Evolutionary conservation across 2,113 vertebrate genomes (phyloP).

Genomic region (Spizaetus ornatus): DNA sequence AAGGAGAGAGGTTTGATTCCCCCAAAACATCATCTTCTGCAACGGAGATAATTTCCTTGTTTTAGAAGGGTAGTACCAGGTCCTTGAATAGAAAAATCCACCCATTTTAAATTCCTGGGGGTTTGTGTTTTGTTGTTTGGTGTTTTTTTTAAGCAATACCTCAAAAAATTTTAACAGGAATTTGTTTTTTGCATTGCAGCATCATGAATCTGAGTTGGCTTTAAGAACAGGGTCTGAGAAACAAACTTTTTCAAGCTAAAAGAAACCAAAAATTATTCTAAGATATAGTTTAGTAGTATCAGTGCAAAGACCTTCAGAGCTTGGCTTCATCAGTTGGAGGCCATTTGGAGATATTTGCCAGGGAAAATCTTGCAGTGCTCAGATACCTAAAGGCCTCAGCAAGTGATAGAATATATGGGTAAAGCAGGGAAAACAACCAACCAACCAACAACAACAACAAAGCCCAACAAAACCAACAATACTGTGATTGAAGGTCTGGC

Average conservation of each 20-base stretch:
- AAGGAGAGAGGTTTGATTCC: neutral
- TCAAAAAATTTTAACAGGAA: neutral
- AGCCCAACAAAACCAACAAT: neutral
- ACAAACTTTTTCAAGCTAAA: neutral
- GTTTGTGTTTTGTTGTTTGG: fast-evolving
- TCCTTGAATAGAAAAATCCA: neutral
- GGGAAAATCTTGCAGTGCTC: neutral
- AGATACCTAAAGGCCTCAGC: neutral
- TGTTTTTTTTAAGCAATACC: neutral
- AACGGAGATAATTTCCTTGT: neutral
- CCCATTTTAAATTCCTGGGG: neutral
- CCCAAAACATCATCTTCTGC: neutral
- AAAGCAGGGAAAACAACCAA: neutral
- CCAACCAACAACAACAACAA: neutral
- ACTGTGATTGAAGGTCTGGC: neutral
- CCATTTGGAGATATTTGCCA: neutral
- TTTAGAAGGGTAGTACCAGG: neutral
- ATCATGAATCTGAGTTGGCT: neutral
- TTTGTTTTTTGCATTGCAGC: neutral
- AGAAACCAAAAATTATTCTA: neutral
- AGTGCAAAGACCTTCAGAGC: neutral
- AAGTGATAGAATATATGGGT: neutral
- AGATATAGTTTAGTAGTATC: neutral
- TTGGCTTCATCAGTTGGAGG: neutral
- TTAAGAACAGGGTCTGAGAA: neutral